Conservation (phyloP, 2,888 invertebrate genomes). For the Caenorhabditis zanzibari region DNA sequence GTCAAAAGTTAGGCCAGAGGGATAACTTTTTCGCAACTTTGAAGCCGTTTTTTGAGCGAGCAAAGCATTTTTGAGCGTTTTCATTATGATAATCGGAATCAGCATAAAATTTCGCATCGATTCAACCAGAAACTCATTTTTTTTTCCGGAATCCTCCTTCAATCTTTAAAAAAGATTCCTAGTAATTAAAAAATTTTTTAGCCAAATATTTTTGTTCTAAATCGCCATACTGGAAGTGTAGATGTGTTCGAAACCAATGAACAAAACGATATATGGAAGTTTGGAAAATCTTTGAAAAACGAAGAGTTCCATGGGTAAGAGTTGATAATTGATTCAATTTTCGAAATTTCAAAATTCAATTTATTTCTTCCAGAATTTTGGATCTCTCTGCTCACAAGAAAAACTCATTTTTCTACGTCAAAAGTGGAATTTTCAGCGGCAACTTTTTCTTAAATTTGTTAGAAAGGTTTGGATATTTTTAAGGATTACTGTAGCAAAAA, state of each 20-base stretch:
- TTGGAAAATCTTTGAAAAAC: constrained; percentile 11
- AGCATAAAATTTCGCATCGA: too few species aligned
- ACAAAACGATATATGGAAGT: constrained; percentile 29
- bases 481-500: neutral
- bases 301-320: constrained; percentile 20
- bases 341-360: neutral
- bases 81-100: too few species aligned
- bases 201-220: constrained; percentile 46
- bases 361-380: constrained; percentile 20
- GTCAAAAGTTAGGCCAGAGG: too few species aligned
- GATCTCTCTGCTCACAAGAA: constrained; percentile 28
- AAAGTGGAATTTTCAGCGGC: neutral
- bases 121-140: too few species aligned
- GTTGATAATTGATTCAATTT: neutral
- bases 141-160: too few species aligned
- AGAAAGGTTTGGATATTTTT: constrained; percentile 18
- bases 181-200: constrained; percentile 22
- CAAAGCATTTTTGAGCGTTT: too few species aligned
- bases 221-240: constrained; percentile 14
- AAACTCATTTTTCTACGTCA: constrained; percentile 37
- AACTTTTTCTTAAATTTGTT: constrained; percentile 21
- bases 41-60: too few species aligned
- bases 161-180: too few species aligned
- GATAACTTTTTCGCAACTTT: too few species aligned
- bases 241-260: constrained; percentile 49